These are phyloP conservation scores for Okapia johnstoni DNA, from an alignment of 2,113 vertebrate genomes.

Conservation along the genomic window DNA sequence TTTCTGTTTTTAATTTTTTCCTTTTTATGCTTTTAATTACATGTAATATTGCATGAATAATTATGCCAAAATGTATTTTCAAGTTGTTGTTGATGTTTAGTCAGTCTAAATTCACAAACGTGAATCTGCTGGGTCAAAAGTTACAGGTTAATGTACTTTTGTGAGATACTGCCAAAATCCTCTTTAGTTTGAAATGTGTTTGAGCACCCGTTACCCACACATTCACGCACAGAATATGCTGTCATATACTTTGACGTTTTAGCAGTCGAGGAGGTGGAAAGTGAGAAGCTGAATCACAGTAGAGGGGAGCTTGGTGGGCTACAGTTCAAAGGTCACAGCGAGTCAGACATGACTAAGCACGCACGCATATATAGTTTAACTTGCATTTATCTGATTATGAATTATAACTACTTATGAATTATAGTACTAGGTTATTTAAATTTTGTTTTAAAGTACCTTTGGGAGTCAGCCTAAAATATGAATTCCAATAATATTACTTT, in stretches of 20 bases:
- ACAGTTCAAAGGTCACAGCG: not conserved
- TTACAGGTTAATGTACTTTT: not conserved
- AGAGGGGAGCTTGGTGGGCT: not conserved
- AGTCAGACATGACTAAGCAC: not conserved
- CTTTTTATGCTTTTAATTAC: not conserved
- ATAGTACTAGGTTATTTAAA: not conserved
- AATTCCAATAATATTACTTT: not conserved
- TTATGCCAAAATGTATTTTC: not conserved
- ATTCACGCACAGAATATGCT: not conserved
- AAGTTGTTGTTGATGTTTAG: not conserved
- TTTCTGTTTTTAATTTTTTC: not conserved
- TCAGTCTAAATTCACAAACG: not conserved
- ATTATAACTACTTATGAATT: not conserved
- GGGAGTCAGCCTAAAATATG: not conserved
- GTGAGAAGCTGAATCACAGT: not conserved
- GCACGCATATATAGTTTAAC: not conserved
- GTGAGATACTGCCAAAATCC: not conserved
- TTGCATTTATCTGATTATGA: not conserved
- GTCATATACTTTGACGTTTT: not conserved
- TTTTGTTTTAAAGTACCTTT: not conserved
- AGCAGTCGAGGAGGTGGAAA: not conserved
- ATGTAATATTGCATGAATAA: not conserved
- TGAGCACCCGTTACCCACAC: not conserved
- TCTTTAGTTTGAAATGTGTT: not conserved
- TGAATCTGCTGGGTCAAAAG: not conserved